Conservation (phyloP, 2,888 invertebrate species). For the Caenorhabditis angaria region DNA sequence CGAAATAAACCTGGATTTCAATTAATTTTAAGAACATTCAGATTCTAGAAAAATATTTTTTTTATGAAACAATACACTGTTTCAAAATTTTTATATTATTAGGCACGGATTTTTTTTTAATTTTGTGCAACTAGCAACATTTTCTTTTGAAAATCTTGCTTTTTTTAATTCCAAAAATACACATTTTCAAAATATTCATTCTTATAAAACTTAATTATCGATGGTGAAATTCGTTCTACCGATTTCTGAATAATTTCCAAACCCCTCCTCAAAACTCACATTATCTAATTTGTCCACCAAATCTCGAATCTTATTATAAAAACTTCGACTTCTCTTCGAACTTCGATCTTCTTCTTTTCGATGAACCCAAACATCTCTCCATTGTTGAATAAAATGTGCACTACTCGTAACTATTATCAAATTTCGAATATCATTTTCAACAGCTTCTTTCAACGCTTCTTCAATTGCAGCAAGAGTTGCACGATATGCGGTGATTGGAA, state of each 20-base stretch:
- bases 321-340: not conserved
- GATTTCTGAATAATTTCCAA: slow-evolving; percentile 6
- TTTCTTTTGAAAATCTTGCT: too few species aligned
- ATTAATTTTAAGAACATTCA: too few species aligned
- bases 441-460: slow-evolving; percentile 48
- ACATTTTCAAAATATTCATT: too few species aligned
- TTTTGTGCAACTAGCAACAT: too few species aligned
- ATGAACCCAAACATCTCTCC: slow-evolving; percentile 9
- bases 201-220: too few species aligned
- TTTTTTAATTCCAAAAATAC: too few species aligned
- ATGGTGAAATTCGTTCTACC: too few species aligned
- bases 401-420: slow-evolving; percentile 14
- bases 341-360: slow-evolving; percentile 16
- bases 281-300: slow-evolving; percentile 15
- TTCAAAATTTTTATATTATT: too few species aligned
- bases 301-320: slow-evolving; percentile 30
- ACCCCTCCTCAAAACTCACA: slow-evolving; percentile 18
- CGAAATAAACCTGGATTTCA: not conserved
- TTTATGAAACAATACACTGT: too few species aligned
- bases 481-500: slow-evolving; percentile 53
- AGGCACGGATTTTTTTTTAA: too few species aligned
- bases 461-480: slow-evolving; percentile 54
- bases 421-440: slow-evolving; percentile 8
- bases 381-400: slow-evolving; percentile 27
- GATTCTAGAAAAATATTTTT: too few species aligned